Evolutionary conservation across 2,888 invertebrate genomes (phyloP).

Genomic region (Synanthedon tipuliformis): DNA sequence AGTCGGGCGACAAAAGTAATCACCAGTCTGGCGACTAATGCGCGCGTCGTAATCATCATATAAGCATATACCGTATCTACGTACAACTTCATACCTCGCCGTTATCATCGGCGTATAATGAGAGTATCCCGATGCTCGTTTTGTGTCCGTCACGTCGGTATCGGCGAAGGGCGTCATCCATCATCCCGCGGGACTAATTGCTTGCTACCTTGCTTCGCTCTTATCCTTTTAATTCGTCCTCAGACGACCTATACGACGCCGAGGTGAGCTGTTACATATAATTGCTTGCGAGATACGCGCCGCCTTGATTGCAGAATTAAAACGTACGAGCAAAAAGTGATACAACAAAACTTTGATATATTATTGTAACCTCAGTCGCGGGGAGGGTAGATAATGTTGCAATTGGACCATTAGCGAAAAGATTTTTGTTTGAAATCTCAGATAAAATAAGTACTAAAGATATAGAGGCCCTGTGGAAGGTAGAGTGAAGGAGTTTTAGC

Average conservation of each 20-base stretch:
- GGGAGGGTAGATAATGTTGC: neutral
- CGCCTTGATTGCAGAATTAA: constrained; percentile 44
- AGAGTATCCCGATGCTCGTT: constrained; percentile 50
- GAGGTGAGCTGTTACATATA: constrained; percentile 42
- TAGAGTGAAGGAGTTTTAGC: too few species aligned
- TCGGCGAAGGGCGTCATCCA: constrained; percentile 55
- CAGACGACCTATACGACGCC: constrained; percentile 38
- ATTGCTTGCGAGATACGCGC: constrained; percentile 46
- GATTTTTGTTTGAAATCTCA: neutral
- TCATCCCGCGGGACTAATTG: constrained; percentile 63
- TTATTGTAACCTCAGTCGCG: neutral
- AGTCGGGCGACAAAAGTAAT: constrained; percentile 17
- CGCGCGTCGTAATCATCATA: constrained; percentile 40
- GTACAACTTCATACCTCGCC: constrained; percentile 53
- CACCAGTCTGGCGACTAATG: constrained; percentile 19
- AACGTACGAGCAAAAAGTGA: constrained; percentile 32
- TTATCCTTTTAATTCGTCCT: constrained; percentile 65
- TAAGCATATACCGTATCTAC: constrained; percentile 43
- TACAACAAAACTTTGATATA: constrained; percentile 3
- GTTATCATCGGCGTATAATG: constrained; percentile 67
- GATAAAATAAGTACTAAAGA: too few species aligned
- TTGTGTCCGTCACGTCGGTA: constrained; percentile 51
- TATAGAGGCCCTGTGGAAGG: too few species aligned
- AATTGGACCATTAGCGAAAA: neutral
- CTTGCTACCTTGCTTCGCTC: constrained; percentile 63